Evolutionary conservation across 2,888 invertebrate genomes (phyloP), one percentile per base, ranked within the genome.

Genomic region (Serripes groenlandicus): DNA sequence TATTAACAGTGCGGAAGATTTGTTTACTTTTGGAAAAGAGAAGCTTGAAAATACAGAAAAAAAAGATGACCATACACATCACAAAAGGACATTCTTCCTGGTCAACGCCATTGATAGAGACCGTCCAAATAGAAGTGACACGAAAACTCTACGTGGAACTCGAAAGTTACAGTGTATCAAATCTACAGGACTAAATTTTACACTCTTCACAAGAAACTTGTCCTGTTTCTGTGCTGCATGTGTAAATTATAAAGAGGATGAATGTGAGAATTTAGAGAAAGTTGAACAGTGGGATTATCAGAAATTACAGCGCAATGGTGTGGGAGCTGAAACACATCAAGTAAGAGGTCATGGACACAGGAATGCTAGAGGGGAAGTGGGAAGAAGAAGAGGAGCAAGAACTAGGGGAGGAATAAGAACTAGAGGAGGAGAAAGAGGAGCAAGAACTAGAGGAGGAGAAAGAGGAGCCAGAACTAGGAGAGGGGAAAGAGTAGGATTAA

Each of bases 211-310:
- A n/a, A 73, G 78, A 62, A 79, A 79, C 69, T 49, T 69, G 11
- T 68, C 70, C 42, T 75, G 75, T 70, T 80, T 80, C 34, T 80
- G 64, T 62, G 30, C 23, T 34, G 75, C 62, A 21, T 76, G 76
- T 30, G 42, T 76, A n/a, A 32, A 49, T 37, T n/a, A 26, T 18
- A 42, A 37, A 37, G 30, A 23, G 23, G 3, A 42, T 60, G n/a
- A n/a, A n/a, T 72, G 78, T 70, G 26, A 35, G 9, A 80, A 71
- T 52, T 54, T 32, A 34, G 70, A 75, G 42, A 75, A 79, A 60
- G 68, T 74, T 28, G 37, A 74, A 56, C 56, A 68, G 32, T 74
- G 79, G 74, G 52, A 42, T 49, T 64, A 62, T 35, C 49, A 78
- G 26, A 26, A 75, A 7, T 35, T 68, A n/a, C n/a, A n/a, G n/a